Evolutionary conservation across 2,888 invertebrate genomes (phyloP), one percentile per base, ranked within the genome.

Genomic region (Pocota personata): DNA sequence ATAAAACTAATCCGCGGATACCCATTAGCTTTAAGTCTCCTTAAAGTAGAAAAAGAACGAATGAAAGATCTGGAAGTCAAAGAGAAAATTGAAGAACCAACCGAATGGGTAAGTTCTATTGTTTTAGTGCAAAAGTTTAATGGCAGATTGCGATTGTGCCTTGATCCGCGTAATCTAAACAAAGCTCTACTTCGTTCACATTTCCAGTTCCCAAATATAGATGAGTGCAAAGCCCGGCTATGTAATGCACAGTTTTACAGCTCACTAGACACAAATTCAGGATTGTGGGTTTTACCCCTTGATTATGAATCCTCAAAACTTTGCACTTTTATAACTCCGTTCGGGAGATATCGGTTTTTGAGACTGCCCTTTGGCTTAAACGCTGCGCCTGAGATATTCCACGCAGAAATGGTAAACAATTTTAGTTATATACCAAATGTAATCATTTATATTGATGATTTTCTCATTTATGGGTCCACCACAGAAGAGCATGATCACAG

Each of bases 391-490:
- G n/a, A n/a, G n/a, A n/a, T n/a, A n/a, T n/a, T n/a, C n/a, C n/a
- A n/a, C n/a, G n/a, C n/a, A n/a, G n/a, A n/a, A n/a, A n/a, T 75
- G 60, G 48, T 48, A 27, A 64, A 88, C 71, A 78, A 76, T 19
- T 89, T 89, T 82, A 86, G n/a, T n/a, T n/a, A n/a, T n/a, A n/a
- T n/a, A n/a, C 69, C 7, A 71, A 87, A 79, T 43, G 24, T 86
- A 3, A 32, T 72, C 16, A 67, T 80, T 35, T 80, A 71, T 40
- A 66, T 86, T 6, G 79, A 86, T 50, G 84, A 80, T 64, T 72
- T 82, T 67, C 21, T 87, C 10, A 72, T 64, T 14, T 40, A 24
- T 27, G 72, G 60, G 16, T 10, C 55, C 6, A 46, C 64, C 12
- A 32, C 10, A 7, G 72, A 80, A 71, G 62, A 60, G 62, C n/a